Percentiles rank a stretch among this genome's conserved stretches.
These are phyloP conservation scores for Phrynocephalus vlangalii DNA, from an alignment of 2,797 vertebrate species.

Conservation along the genomic window DNA sequence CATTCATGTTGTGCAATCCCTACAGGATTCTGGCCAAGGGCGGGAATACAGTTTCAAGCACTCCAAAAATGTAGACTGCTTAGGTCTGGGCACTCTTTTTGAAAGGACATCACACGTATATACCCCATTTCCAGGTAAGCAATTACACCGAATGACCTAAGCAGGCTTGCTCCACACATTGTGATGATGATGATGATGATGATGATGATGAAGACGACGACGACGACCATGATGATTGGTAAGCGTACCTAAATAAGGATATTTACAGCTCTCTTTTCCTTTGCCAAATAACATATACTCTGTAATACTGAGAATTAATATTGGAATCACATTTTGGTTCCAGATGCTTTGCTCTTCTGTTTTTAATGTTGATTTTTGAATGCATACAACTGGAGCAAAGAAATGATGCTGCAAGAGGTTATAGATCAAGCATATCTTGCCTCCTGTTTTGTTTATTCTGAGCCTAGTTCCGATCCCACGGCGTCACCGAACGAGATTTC, in stretches of 20 bases:
- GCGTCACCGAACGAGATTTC: constrained; percentile 6
- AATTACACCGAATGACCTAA: background rate
- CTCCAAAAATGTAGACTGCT: background rate
- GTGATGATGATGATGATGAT: no score
- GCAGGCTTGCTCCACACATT: background rate
- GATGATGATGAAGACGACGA: no score
- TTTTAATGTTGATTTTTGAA: background rate
- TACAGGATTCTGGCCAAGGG: no score
- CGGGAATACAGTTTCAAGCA: background rate
- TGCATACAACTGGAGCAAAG: background rate
- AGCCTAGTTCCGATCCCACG: background rate
- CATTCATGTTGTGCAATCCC: no score
- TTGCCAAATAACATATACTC: background rate
- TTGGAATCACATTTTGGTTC: background rate
- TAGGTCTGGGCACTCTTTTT: background rate
- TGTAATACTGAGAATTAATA: background rate
- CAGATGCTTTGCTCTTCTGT: background rate
- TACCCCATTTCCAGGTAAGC: background rate
- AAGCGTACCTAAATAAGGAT: background rate
- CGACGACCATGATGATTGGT: no score
- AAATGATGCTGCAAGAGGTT: background rate
- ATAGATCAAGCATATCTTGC: background rate
- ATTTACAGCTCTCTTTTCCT: background rate
- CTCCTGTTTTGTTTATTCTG: constrained; percentile 32
- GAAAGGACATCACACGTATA: background rate